Evolutionary conservation across 2,113 vertebrate species (phyloP), one percentile per base, ranked within the genome.

Genomic region (Polypterus bichir): DNA sequence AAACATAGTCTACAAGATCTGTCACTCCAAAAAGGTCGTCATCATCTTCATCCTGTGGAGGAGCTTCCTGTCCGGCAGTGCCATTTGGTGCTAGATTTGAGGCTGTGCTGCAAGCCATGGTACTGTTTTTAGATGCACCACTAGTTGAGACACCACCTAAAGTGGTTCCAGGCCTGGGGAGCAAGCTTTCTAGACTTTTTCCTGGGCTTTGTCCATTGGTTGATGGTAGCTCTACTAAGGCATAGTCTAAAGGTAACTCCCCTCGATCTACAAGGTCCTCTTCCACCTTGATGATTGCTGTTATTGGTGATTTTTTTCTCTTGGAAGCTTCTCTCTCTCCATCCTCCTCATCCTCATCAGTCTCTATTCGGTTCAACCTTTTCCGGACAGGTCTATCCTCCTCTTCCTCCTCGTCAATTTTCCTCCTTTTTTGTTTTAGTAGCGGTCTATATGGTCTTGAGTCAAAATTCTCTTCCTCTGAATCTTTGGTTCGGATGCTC

Each of bases 1-100:
- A 95, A 82, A 92, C 93, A 67, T 93, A 97, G 88, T 98, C 89
- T 74, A 91, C 86, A 70, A 92, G 91, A 83, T 95, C 93, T 75
- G 91, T 91, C 84, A 98, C 94, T 74, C 95, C 89, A 69, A 99
- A 83, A 70, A 99, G 92, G 81, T 99, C 96, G 2, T 99, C 96
- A 73, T 99, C 96, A 0, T 99, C 96, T 58, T 99, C 88, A 46
- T 97, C 93, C 0, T 77, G 83, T 60, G 83, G 83, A 60, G 71
- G 81, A 1, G 81, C 77, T 67, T 97, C 92, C 79, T 85, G 87
- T 56, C 81, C 73, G 0, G 73, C 83, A 4, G 88, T 89, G 65
- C 92, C 90, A 0, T 94, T 97, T 78, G 92, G 79, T 0, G 91
- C 89, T 65, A 86, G 79, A 54, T 74, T 71, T 62, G 82, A 63